These are phyloP conservation scores for Metallyticus violacea DNA, from an alignment of 2,888 invertebrate species.

Conservation along the genomic window DNA sequence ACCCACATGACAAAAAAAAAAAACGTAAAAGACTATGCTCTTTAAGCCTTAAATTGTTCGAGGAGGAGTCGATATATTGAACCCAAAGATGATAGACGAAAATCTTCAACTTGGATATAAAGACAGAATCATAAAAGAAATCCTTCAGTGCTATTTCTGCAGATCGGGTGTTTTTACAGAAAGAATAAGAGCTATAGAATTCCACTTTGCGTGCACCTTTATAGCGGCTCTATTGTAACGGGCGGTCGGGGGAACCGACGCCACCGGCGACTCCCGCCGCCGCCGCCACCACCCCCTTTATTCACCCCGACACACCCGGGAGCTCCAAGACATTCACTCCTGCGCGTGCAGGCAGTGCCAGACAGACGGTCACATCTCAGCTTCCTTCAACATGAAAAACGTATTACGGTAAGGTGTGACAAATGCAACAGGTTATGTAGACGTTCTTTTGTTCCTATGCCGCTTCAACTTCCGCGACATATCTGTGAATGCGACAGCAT, in stretches of 20 bases:
- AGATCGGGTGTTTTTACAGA: neutral
- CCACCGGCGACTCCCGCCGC: neutral
- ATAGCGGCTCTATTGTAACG: neutral
- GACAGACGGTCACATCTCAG: neutral
- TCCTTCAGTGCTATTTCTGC: neutral
- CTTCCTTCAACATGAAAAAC: neutral
- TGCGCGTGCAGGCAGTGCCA: neutral
- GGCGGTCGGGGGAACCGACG: neutral
- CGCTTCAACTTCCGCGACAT: neutral
- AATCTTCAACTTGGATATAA: neutral
- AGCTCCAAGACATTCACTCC: neutral
- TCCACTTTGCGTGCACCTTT: neutral
- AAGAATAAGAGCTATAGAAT: neutral
- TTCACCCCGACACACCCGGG: neutral
- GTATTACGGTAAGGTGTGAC: neutral
- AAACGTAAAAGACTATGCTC: neutral
- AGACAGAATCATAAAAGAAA: neutral
- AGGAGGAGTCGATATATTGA: neutral
- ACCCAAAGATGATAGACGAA: neutral
- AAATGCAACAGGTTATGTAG: neutral
- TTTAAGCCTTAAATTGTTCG: neutral
- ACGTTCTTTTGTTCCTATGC: neutral
- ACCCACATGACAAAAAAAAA: neutral
- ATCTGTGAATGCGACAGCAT: too few relatives aligned
- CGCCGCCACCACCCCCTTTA: neutral